A percentile compares a stretch with the other conserved stretches of the same genome.
Evolutionary conservation across 2,797 vertebrate genomes (phyloP).

Genomic region (Mormyrus proboscirostris): DNA sequence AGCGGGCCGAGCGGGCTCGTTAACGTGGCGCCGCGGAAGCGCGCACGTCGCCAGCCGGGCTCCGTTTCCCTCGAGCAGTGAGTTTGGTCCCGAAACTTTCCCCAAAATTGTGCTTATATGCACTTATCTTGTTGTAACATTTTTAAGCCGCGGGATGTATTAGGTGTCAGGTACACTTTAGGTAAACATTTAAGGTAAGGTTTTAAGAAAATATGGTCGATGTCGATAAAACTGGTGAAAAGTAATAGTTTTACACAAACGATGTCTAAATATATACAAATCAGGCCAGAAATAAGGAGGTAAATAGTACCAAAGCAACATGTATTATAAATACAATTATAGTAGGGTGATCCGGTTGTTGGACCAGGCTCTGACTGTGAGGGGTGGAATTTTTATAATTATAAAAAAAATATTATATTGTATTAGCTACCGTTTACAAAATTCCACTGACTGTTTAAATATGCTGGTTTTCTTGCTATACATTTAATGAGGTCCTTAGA

Average conservation of each 20-base stretch:
- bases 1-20: conserved; percentile 20
- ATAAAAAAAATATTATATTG: background rate
- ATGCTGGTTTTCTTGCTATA: background rate
- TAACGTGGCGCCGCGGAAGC: conserved; percentile 7
- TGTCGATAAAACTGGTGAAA: background rate
- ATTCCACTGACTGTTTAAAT: background rate
- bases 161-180: background rate
- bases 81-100: background rate
- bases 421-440: background rate
- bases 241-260: background rate
- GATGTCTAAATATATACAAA: background rate
- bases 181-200: background rate
- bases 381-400: background rate
- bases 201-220: background rate
- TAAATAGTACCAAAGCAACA: background rate
- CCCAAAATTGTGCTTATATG: background rate
- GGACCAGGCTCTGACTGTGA: background rate
- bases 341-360: background rate
- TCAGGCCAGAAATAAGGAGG: background rate
- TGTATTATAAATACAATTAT: background rate
- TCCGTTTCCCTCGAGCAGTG: background rate
- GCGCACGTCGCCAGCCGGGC: background rate
- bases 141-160: background rate
- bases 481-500: background rate
- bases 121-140: background rate